Percentiles rank a stretch among this genome's conserved stretches.
Evolutionary conservation across 2,888 invertebrate genomes (phyloP).

Genomic region (Mesorhabditis belari): DNA sequence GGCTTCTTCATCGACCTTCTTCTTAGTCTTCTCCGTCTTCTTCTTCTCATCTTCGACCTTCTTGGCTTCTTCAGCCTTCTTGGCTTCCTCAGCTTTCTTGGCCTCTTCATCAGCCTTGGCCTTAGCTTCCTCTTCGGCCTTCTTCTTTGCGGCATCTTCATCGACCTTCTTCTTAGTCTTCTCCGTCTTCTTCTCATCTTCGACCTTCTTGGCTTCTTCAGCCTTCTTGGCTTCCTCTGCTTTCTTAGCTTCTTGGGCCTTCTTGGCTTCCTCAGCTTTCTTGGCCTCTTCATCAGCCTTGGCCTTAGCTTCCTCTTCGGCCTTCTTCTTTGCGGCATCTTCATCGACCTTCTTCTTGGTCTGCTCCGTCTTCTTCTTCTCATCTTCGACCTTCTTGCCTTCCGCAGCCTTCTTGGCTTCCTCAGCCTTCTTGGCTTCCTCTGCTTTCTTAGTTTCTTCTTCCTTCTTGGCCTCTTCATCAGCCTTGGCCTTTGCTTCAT

Average conservation of each 20-base stretch:
- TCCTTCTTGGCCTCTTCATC: neutral
- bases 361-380: neutral
- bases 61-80: slow-evolving; percentile 7
- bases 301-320: neutral
- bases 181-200: neutral
- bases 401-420: neutral
- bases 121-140: slow-evolving; percentile 3
- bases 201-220: neutral
- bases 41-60: slow-evolving; percentile 4
- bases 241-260: no score
- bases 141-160: slow-evolving; percentile 1
- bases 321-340: neutral
- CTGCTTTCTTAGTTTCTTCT: neutral
- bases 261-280: slow-evolving; percentile 1
- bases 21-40: slow-evolving; percentile 1
- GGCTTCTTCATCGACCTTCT: slow-evolving; percentile 2
- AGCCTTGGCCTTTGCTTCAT: no score
- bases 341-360: neutral
- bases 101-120: slow-evolving; percentile 1
- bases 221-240: neutral
- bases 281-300: neutral
- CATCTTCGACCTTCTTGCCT: neutral
- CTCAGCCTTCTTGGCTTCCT: neutral
- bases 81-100: slow-evolving; percentile 4
- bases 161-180: no score